Percentiles rank a stretch among this genome's conserved stretches.
Evolutionary conservation across 2,113 vertebrate genomes (phyloP).

Genomic region (Cariama cristata): DNA sequence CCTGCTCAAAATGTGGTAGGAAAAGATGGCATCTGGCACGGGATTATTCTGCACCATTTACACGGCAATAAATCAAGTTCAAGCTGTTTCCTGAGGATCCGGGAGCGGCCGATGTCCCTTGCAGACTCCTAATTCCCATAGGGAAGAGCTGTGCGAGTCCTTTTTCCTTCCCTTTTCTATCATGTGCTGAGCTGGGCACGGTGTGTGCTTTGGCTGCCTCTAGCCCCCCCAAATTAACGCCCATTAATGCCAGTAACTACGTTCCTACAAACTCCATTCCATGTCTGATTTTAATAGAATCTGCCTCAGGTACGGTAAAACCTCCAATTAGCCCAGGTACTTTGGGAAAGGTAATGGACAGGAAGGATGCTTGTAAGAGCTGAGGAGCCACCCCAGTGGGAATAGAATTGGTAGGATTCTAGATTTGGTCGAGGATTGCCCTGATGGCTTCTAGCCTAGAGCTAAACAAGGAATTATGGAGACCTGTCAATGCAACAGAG

Average conservation of each 20-base stretch:
- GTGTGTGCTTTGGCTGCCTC: not conserved
- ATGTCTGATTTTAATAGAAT: not conserved
- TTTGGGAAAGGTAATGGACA: not conserved
- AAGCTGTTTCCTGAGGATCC: not conserved
- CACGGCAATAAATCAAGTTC: not conserved
- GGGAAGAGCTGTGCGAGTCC: fast-evolving
- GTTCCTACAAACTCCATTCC: not conserved
- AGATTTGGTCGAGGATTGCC: not conserved
- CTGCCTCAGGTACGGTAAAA: not conserved
- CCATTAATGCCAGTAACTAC: not conserved
- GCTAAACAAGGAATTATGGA: not conserved
- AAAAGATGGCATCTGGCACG: not conserved
- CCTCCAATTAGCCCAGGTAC: not conserved
- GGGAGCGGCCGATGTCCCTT: not conserved
- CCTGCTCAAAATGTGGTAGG: not conserved
- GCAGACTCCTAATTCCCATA: not conserved
- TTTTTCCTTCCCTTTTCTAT: not conserved
- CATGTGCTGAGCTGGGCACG: not conserved
- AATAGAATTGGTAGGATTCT: not conserved
- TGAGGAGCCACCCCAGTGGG: not conserved
- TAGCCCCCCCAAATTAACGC: not conserved
- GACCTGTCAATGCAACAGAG: not conserved
- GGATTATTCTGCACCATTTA: not conserved
- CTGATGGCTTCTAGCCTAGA: not conserved
- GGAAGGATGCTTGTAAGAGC: not conserved